Base-by-base conservation (phyloP, 2,888 invertebrate species). In the Andrena haemorrhoa region DNA sequence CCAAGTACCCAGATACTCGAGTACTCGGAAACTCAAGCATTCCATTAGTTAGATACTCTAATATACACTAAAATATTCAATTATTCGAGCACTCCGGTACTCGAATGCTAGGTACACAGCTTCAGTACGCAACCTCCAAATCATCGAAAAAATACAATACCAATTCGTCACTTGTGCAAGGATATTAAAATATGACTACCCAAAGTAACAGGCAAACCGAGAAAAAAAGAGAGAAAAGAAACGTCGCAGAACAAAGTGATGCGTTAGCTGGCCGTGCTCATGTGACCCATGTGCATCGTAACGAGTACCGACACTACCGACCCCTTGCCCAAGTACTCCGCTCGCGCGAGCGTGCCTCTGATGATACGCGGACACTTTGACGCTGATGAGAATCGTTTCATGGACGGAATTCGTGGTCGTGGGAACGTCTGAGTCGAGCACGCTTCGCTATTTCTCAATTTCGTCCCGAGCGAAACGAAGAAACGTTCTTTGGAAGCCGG, bases 271-370 rank as follows among this genome's bases (percentile, higher is more conserved):
- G 69, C 20, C 35, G 29, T 78, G 78, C 53, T 61, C 75, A 73
- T 74, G 77, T 75, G 83, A 86, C 71, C 81, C 79, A 68, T 86
- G 73, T 76, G 77, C 83, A 75, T 75, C 68, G 65, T 82, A 87
- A 87, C 83, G 86, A 79, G 77, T 82, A 79, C 78, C 82, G 84
- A 79, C 72, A 73, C 79, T 82, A 79, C 78, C 82, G 84, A 79
- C 72, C 75, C 79, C 56, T 64, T 60, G 66, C 60, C 29, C 56
- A n/a, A 73, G 47, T 66, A 51, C 75, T 33, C 12, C 33, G 29
- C 31, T 41, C 76, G 53, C 41, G 29, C 26, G 33, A 51, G 20
- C 68, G 41, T 23, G 71, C 60, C 60, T 49, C 41, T 49, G 78
- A 79, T 23, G 20, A 53, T 71, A 66, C 61, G 47, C 53, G 53